Percentiles rank a stretch among this genome's conserved stretches.
Evolutionary conservation across 1,140 invertebrate species (phyloP).

Genomic region (Drosophila obscura): DNA sequence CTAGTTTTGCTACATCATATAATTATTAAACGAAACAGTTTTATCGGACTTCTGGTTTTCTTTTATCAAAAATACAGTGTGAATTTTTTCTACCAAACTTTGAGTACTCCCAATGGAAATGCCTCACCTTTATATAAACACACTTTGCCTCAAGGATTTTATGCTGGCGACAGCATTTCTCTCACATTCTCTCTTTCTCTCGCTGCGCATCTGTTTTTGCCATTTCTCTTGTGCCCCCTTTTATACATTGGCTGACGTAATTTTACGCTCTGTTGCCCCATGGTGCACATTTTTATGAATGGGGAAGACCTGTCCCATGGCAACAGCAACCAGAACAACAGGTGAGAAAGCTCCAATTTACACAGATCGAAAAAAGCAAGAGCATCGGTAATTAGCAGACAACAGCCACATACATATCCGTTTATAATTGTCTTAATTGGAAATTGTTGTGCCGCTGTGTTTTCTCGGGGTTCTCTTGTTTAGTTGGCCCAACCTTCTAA

Average conservation of each 20-base stretch:
- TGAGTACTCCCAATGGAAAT: no score
- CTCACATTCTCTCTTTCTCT: slow-evolving; percentile 13
- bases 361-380: neutral
- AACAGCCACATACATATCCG: neutral
- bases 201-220: slow-evolving; percentile 12
- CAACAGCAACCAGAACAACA: slow-evolving; percentile 25
- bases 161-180: neutral
- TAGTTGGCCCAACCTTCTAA: slow-evolving; percentile 22
- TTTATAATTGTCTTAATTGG: slow-evolving; percentile 46
- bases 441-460: slow-evolving; percentile 33
- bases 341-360: slow-evolving; percentile 31
- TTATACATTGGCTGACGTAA: slow-evolving; percentile 66
- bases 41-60: no score
- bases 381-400: slow-evolving; percentile 7
- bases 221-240: slow-evolving; percentile 22
- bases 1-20: no score
- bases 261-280: slow-evolving; percentile 61
- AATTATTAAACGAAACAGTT: no score
- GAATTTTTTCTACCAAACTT: no score
- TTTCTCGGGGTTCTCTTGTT: slow-evolving; percentile 10
- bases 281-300: slow-evolving; percentile 73
- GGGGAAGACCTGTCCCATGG: slow-evolving; percentile 50
- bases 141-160: slow-evolving; percentile 15
- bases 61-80: no score
- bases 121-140: neutral